A percentile compares a stretch with the other conserved stretches of the same genome.
Evolutionary conservation across 2,113 vertebrate genomes (phyloP).

Genomic region (Tiliqua scincoides): DNA sequence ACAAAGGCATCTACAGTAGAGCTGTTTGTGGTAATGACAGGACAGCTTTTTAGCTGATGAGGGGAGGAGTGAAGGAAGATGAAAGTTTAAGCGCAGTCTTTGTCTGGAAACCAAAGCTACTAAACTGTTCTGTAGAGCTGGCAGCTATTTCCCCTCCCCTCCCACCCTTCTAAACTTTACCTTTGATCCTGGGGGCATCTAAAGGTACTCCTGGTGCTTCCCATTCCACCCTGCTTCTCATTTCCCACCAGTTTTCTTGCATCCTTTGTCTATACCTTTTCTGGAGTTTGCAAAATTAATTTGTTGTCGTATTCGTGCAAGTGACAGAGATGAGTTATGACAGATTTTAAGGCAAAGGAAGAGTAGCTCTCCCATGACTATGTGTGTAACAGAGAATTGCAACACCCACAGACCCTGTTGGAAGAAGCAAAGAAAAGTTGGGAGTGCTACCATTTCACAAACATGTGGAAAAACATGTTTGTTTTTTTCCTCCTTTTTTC

Average conservation of each 20-base stretch:
- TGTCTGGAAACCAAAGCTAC: background rate
- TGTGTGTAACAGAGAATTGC: background rate
- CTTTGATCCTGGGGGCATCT: background rate
- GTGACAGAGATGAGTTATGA: slow-evolving; percentile 5
- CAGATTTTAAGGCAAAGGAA: background rate
- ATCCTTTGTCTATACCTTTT: background rate
- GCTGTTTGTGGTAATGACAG: background rate
- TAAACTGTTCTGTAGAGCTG: background rate
- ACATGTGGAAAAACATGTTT: too few relatives aligned
- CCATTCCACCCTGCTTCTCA: background rate
- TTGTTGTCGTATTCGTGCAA: background rate
- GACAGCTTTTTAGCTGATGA: background rate
- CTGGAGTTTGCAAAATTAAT: slow-evolving; percentile 37
- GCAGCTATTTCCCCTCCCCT: background rate
- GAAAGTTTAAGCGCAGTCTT: background rate
- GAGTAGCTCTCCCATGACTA: background rate
- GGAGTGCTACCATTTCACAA: background rate
- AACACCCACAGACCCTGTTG: background rate
- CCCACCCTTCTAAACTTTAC: background rate
- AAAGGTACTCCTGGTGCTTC: too few relatives aligned
- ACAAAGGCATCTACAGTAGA: background rate
- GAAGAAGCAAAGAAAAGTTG: background rate
- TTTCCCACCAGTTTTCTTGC: background rate
- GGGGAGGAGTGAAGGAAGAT: background rate
- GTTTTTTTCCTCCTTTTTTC: too few relatives aligned